A percentile compares a stretch with the other conserved stretches of the same genome.
Evolutionary conservation across 2,113 vertebrate species (phyloP).

Genomic region (Fregata magnificens): DNA sequence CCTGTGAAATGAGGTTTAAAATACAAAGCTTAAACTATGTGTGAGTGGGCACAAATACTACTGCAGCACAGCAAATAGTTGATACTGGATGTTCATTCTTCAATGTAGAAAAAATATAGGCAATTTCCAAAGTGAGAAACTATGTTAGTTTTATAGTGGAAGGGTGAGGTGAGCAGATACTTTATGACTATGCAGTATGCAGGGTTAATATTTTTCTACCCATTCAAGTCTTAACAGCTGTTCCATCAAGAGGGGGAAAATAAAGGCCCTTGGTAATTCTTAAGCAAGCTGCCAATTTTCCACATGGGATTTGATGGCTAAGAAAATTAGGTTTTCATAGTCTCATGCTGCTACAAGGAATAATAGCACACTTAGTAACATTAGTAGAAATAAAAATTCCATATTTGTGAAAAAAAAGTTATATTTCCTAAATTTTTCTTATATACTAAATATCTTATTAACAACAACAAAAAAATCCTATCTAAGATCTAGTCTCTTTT

Average conservation of each 20-base stretch:
- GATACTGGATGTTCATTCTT: neutral
- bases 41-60: neutral
- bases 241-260: constrained; percentile 10
- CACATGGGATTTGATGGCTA: constrained; percentile 33
- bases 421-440: neutral
- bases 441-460: neutral
- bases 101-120: neutral
- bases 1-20: neutral
- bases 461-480: neutral
- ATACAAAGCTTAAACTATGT: neutral
- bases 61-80: neutral
- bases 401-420: neutral
- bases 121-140: neutral
- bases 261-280: constrained; percentile 40
- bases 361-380: neutral
- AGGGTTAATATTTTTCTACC: constrained; percentile 21
- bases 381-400: neutral
- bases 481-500: neutral
- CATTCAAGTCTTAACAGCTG: constrained; percentile 43
- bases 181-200: neutral
- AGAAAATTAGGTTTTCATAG: constrained; percentile 23
- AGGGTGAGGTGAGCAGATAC: neutral
- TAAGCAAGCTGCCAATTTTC: constrained; percentile 64
- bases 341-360: neutral
- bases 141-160: neutral